Percentiles rank a stretch among this genome's conserved stretches.
Conservation (phyloP, 2,888 invertebrate genomes). For the Zonitis immaculata region DNA sequence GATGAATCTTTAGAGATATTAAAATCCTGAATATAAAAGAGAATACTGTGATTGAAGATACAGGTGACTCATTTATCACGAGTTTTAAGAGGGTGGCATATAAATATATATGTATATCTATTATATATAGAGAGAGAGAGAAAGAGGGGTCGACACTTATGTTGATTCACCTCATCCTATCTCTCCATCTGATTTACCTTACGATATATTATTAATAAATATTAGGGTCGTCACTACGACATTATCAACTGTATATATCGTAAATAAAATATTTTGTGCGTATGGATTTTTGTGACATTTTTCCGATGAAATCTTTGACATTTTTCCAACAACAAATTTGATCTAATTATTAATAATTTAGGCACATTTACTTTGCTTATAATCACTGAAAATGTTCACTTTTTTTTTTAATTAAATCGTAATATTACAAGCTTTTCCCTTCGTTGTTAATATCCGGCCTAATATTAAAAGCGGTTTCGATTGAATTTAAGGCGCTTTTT, state of each 20-base stretch:
- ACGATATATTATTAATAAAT: not conserved
- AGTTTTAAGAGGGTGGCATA: not conserved
- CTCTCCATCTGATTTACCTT: constrained; percentile 14
- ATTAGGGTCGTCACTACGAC: not conserved
- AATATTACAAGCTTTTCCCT: not conserved
- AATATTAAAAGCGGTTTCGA: constrained; percentile 7
- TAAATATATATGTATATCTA: no score
- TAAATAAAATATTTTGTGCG: no score
- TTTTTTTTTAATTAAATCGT: constrained; percentile 4
- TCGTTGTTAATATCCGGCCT: not conserved
- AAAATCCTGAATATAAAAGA: not conserved
- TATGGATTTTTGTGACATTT: no score
- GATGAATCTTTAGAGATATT: not conserved
- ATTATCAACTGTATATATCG: not conserved
- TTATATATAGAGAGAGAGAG: no score
- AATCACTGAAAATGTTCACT: not conserved
- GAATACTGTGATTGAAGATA: not conserved
- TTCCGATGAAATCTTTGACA: no score
- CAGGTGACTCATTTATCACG: constrained; percentile 21
- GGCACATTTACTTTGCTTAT: no score
- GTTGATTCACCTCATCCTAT: not conserved
- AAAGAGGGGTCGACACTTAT: not conserved
- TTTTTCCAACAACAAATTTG: no score
- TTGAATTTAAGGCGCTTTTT: constrained; percentile 7
- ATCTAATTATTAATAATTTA: no score